Evolutionary conservation across 2,888 invertebrate species (phyloP).

Genomic region (Eupithecia centaureata): DNA sequence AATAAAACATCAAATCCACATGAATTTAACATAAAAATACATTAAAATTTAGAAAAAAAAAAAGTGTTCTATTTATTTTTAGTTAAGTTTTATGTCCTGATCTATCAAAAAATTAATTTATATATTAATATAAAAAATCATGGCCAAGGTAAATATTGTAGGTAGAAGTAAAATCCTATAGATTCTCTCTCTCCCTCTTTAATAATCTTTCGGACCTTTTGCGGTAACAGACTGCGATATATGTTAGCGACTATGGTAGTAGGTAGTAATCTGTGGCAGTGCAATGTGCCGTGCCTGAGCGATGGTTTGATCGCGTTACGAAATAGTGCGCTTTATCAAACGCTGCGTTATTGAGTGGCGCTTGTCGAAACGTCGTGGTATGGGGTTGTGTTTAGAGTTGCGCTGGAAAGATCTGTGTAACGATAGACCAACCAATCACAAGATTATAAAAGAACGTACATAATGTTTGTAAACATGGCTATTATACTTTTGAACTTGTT

Average conservation of each 20-base stretch:
- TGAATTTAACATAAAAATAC: no score
- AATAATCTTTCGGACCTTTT: no score
- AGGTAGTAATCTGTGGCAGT: conserved; percentile 27
- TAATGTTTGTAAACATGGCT: background rate
- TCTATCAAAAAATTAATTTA: no score
- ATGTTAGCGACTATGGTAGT: conserved; percentile 11
- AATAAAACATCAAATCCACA: no score
- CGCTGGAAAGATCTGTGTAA: background rate
- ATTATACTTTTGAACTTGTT: no score
- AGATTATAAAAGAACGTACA: background rate
- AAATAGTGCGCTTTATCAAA: conserved; percentile 59
- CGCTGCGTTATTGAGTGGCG: conserved; percentile 44
- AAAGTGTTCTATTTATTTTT: no score
- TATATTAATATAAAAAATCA: no score
- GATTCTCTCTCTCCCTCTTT: no score
- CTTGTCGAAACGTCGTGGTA: conserved; percentile 43
- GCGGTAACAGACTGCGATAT: background rate
- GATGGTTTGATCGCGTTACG: conserved; percentile 53
- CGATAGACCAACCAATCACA: background rate
- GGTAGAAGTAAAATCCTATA: no score
- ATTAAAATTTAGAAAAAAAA: no score
- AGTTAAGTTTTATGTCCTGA: no score
- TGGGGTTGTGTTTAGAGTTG: conserved; percentile 39
- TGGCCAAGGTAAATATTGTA: no score
- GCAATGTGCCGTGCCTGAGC: conserved; percentile 46